A percentile compares a stretch with the other conserved stretches of the same genome.
phyloP scores from a whole-genome alignment of 2,113 vertebrate species.

The Neodontobutis hainanensis region DNA sequence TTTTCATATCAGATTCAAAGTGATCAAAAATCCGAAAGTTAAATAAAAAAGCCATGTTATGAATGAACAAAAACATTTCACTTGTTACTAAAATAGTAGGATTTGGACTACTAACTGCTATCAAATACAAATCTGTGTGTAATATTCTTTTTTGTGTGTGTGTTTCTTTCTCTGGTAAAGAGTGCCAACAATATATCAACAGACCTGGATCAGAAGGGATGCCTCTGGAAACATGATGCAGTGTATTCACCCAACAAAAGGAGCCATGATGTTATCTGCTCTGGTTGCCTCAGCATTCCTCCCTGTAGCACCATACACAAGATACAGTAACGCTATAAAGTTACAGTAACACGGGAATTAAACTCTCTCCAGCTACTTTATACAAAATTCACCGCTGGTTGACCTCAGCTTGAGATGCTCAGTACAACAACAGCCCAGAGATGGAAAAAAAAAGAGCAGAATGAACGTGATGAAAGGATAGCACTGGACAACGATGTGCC shows the following conservation, averaged over 20 bases:
- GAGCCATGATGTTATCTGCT: constrained; percentile 51
- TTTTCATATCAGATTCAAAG: no score
- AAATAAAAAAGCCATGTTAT: no score
- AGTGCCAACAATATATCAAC: constrained; percentile 53
- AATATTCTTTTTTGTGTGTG: neutral
- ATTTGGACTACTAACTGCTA: no score
- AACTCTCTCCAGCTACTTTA: constrained; percentile 4
- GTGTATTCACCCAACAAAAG: constrained; percentile 60
- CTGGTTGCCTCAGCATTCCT: constrained; percentile 41
- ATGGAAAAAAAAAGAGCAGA: constrained; percentile 36
- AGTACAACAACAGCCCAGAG: constrained; percentile 26
- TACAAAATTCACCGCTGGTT: constrained; percentile 45
- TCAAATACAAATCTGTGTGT: neutral
- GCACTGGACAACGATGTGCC: constrained; percentile 40
- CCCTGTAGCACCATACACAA: constrained; percentile 33
- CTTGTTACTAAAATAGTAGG: no score
- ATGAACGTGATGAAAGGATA: constrained; percentile 53
- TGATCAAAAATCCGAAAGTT: no score
- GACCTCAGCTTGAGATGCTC: constrained; percentile 38
- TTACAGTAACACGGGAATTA: constrained; percentile 34
- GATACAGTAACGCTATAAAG: constrained; percentile 20
- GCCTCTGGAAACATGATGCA: constrained; percentile 66
- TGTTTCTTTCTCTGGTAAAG: neutral
- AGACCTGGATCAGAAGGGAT: constrained; percentile 56
- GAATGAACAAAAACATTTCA: no score